A percentile compares a stretch with the other conserved stretches of the same genome.
phyloP scores from a whole-genome alignment of 2,888 invertebrate species.

The Troides helena region DNA sequence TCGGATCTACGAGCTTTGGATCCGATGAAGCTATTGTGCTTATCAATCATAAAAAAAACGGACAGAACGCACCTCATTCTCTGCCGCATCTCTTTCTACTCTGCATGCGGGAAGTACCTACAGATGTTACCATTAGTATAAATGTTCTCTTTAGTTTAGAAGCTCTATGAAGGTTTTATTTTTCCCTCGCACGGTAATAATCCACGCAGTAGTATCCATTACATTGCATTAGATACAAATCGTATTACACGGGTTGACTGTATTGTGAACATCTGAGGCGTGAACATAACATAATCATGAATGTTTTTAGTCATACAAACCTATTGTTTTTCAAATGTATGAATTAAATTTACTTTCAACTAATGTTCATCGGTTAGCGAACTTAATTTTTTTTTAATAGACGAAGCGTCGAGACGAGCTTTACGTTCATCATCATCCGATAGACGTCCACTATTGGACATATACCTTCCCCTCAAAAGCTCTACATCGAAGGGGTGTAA shows the following conservation, averaged over 20 bases:
- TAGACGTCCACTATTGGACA: too few relatives aligned
- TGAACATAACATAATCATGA: background rate
- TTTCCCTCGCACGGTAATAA: constrained; percentile 2
- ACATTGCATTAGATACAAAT: constrained; percentile 1
- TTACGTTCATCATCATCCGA: too few relatives aligned
- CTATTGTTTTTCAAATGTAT: background rate
- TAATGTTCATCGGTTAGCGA: background rate
- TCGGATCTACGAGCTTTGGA: too few relatives aligned
- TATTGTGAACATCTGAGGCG: background rate
- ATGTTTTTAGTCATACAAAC: background rate
- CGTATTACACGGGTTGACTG: background rate
- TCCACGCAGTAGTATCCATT: constrained; percentile 16
- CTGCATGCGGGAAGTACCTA: too few relatives aligned
- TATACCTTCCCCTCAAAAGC: too few relatives aligned
- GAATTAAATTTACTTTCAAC: background rate
- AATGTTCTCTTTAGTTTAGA: background rate
- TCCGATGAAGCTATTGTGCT: too few relatives aligned
- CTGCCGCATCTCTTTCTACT: too few relatives aligned
- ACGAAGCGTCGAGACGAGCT: too few relatives aligned
- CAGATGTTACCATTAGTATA: background rate
- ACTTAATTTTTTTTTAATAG: background rate
- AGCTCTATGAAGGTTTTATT: constrained; percentile 8
- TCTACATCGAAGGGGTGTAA: too few relatives aligned
- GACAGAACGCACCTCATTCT: too few relatives aligned
- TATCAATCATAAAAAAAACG: too few relatives aligned